phyloP scores from a whole-genome alignment of 2,113 vertebrate genomes.

The Sinocyclocheilus anshuiensis region DNA sequence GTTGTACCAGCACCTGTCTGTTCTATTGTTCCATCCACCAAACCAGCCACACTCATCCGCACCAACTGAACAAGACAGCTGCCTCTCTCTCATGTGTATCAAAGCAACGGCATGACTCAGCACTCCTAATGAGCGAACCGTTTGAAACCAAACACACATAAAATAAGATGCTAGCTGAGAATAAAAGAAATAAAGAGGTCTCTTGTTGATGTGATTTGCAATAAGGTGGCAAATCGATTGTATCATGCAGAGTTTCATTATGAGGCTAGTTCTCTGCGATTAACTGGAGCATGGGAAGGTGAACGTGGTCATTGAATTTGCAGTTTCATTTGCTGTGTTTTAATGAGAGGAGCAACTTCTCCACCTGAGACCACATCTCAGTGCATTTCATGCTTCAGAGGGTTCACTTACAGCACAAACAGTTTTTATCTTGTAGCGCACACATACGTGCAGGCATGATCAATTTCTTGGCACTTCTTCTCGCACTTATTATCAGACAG shows the following conservation, averaged over 20 bases:
- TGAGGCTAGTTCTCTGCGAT: neutral
- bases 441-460: neutral
- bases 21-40: conserved; percentile 54
- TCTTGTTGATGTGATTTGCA: neutral
- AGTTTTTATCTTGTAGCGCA: neutral
- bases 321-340: conserved; percentile 54
- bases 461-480: neutral
- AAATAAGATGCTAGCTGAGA: conserved; percentile 1
- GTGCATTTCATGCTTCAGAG: neutral
- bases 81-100: conserved; percentile 35
- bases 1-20: conserved; percentile 56
- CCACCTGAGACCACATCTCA: conserved; percentile 64
- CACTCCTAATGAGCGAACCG: neutral
- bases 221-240: neutral
- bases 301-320: conserved; percentile 58
- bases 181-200: neutral
- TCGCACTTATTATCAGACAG: neutral
- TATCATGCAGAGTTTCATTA: neutral
- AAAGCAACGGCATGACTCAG: neutral
- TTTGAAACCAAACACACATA: conserved; percentile 15
- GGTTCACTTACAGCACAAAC: conserved; percentile 40
- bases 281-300: conserved; percentile 13
- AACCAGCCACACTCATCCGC: neutral
- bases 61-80: conserved; percentile 47
- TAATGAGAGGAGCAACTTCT: conserved; percentile 58